Conservation (phyloP, 2,113 vertebrate species). For the Xiphophorus maculatus region DNA sequence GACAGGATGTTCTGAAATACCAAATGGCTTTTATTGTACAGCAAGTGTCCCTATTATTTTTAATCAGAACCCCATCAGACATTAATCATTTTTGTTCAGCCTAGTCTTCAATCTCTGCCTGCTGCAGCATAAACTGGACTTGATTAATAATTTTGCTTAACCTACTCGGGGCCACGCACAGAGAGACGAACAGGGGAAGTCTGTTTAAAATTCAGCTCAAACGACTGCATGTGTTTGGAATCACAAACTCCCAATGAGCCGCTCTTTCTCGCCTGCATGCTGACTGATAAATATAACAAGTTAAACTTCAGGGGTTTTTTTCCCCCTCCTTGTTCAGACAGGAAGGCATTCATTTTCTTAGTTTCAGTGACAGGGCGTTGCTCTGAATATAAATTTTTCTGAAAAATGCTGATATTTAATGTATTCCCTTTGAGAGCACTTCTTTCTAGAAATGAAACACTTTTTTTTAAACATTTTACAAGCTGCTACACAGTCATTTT, state of each 20-base stretch:
- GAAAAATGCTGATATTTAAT: conserved; percentile 36
- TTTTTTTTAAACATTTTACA: too few relatives aligned
- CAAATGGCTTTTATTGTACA: conserved; percentile 8
- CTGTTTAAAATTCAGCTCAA: conserved; percentile 37
- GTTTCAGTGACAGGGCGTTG: conserved; percentile 24
- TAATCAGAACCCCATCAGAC: conserved; percentile 15
- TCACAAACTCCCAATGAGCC: conserved; percentile 32
- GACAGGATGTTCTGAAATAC: not conserved
- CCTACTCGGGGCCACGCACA: not conserved
- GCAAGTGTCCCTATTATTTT: conserved; percentile 9
- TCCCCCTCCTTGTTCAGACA: not conserved
- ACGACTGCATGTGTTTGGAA: conserved; percentile 22
- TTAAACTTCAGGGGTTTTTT: conserved; percentile 19
- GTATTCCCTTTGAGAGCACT: conserved; percentile 18
- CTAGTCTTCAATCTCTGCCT: conserved; percentile 10
- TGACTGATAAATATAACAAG: conserved; percentile 31
- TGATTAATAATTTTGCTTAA: conserved; percentile 34
- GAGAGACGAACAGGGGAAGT: conserved; percentile 21
- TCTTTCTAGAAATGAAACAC: conserved; percentile 17
- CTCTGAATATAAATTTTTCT: conserved; percentile 37
- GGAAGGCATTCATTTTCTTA: conserved; percentile 3
- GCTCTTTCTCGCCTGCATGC: conserved; percentile 9
- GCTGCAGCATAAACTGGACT: conserved; percentile 10
- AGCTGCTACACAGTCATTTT: conserved; percentile 32
- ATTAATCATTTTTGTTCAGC: conserved; percentile 29